A percentile compares a stretch with the other conserved stretches of the same genome.
phyloP scores from a whole-genome alignment of 1,140 invertebrate species.

The Drosophila oshimai region DNA sequence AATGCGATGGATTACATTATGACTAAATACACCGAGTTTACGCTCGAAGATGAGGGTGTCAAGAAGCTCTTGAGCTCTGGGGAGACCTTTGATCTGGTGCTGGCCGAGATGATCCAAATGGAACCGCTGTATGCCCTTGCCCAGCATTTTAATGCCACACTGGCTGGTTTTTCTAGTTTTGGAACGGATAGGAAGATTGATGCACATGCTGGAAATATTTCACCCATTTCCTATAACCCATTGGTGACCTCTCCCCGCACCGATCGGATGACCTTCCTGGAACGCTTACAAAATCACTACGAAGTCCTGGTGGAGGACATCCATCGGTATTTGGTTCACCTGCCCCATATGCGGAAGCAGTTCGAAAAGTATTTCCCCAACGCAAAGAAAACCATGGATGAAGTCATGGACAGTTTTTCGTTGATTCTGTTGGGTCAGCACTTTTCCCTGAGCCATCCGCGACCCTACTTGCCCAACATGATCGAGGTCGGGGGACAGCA shows the following conservation, averaged over 20 bases:
- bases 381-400: slow-evolving; percentile 61
- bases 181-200: slow-evolving; percentile 61
- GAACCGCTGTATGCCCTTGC: slow-evolving; percentile 61
- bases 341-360: slow-evolving; percentile 61
- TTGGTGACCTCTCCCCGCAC: slow-evolving; percentile 56
- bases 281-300: slow-evolving; percentile 82
- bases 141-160: slow-evolving; percentile 68
- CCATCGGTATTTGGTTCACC: slow-evolving; percentile 12
- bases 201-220: slow-evolving; percentile 55
- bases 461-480: slow-evolving; percentile 84
- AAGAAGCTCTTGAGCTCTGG: slow-evolving; percentile 49
- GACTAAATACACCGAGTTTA: background rate
- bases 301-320: slow-evolving; percentile 18
- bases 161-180: slow-evolving; percentile 63
- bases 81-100: slow-evolving; percentile 71
- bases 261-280: slow-evolving; percentile 80
- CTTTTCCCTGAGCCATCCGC: slow-evolving; percentile 83
- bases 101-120: slow-evolving; percentile 59
- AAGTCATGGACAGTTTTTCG: slow-evolving; percentile 80
- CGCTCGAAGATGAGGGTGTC: slow-evolving; percentile 34
- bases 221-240: slow-evolving; percentile 77
- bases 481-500: slow-evolving; percentile 86
- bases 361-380: slow-evolving; percentile 82
- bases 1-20: slow-evolving; percentile 62
- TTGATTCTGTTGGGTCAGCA: slow-evolving; percentile 85